Evolutionary conservation across 2,113 vertebrate species (phyloP).

Genomic region (Corydoras sp.): DNA sequence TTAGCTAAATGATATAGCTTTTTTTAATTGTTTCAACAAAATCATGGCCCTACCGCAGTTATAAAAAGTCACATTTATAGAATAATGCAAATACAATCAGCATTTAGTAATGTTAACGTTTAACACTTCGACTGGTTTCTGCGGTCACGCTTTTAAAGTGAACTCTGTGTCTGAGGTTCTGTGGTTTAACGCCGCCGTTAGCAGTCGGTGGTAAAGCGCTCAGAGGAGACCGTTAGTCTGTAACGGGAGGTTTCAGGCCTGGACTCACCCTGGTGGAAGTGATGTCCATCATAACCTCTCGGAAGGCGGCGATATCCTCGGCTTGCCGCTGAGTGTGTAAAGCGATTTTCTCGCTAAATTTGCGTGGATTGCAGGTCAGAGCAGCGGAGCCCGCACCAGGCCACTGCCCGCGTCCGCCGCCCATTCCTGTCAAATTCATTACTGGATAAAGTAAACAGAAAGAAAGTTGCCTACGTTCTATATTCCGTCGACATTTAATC

Average conservation of each 20-base stretch:
- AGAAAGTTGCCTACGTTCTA: conserved; percentile 7
- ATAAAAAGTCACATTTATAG: no score
- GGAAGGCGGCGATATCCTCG: conserved; percentile 79
- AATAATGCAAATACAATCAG: no score
- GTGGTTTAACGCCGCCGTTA: no score
- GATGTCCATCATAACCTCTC: conserved; percentile 80
- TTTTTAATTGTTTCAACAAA: no score
- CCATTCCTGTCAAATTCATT: conserved; percentile 66
- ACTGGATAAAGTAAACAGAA: conserved; percentile 40
- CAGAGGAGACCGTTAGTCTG: not conserved
- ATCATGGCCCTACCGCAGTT: no score
- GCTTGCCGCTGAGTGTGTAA: conserved; percentile 76
- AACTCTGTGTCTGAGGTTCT: no score
- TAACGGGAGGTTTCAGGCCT: conserved; percentile 8
- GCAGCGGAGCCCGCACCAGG: conserved; percentile 48
- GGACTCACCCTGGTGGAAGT: conserved; percentile 72
- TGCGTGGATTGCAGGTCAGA: conserved; percentile 70
- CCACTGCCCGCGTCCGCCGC: conserved; percentile 57
- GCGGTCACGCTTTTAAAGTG: no score
- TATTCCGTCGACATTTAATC: conserved; percentile 31
- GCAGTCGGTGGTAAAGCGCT: no score
- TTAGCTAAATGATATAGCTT: no score
- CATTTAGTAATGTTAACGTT: no score
- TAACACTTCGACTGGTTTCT: no score
- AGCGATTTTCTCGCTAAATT: conserved; percentile 79